Evolutionary conservation across 2,888 invertebrate genomes (phyloP).

Genomic region (Scelioninae gen. 1): DNA sequence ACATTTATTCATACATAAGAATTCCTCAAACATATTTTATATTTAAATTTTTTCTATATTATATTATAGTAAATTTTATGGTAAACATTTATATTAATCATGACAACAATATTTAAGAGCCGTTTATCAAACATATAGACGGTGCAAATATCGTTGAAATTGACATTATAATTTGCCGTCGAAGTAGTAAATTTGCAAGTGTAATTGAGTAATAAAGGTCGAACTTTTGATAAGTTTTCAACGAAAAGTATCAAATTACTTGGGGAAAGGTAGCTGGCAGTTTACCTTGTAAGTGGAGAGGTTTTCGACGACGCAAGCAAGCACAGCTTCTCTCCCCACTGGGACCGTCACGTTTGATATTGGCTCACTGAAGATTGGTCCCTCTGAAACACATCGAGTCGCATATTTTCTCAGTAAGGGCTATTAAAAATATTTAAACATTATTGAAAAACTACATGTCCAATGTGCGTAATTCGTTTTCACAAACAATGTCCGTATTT

Average conservation of each 20-base stretch:
- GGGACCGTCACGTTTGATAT: constrained; percentile 93
- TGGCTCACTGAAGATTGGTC: constrained; percentile 92
- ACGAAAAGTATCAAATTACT: constrained; percentile 68
- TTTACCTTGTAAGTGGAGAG: constrained; percentile 92
- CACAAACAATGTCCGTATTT: not conserved
- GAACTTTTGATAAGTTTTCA: constrained; percentile 68
- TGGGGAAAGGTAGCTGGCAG: constrained; percentile 69
- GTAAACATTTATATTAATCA: not conserved
- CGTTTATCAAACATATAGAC: constrained; percentile 27
- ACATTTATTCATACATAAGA: too few relatives aligned
- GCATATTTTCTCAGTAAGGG: constrained; percentile 70
- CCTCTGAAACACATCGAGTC: constrained; percentile 86
- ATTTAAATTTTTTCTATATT: too few relatives aligned
- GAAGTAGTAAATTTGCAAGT: constrained; percentile 63
- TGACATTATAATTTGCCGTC: constrained; percentile 57
- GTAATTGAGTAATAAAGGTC: constrained; percentile 69
- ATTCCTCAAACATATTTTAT: too few relatives aligned
- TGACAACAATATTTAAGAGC: not conserved
- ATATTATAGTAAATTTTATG: too few relatives aligned
- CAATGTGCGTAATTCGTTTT: not conserved
- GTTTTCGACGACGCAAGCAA: constrained; percentile 94
- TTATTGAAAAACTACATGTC: constrained; percentile 8
- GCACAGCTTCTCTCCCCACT: constrained; percentile 92
- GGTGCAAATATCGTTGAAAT: constrained; percentile 38
- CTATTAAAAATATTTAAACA: constrained; percentile 41